Evolutionary conservation across 2,113 vertebrate species (phyloP), one percentile per base, ranked within the genome.

Genomic region (Ramphastos sulfuratus): DNA sequence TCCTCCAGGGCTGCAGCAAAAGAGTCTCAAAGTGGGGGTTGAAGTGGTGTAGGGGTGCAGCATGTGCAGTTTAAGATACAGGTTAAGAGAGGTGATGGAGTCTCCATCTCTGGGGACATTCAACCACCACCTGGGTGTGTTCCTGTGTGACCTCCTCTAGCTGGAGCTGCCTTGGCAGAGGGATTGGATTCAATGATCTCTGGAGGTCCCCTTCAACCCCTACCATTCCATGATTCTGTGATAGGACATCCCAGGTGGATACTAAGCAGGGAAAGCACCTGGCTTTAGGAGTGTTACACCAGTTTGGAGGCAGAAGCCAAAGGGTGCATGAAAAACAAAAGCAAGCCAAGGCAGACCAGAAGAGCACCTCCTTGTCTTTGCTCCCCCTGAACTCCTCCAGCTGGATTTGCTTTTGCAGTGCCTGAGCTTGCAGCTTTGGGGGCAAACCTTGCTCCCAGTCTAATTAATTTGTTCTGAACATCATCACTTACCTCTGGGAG

Each of bases 1-100:
- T 48, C 87, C 96, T 91, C 95, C 88, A 50, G 88, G 91, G 95
- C 55, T 63, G 82, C 78, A 84, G 78, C 71, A 76, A 80, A 96
- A 7, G 55, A 78, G 87, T 48, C 67, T 90, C 5, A 7, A 85
- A 58, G 55, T 52, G 92, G 90, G 77, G 23, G 1, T 10, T 71
- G 27, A 33, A 28, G 18, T 0, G 5, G 4, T 4, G 27, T 52
- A 16, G 20, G n/a, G 69, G 15, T 8, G 15, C 77, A 44, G 44
- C 66, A 27, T 71, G 37, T 61, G 58, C 50, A 79, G 61, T 92
- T 94, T 70, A 82, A 84, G 54, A 12, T 15, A 20, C 0, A 42
- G 76, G 23, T 52, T 52, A 52, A 25, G 23, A 52, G 50, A 52
- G 50, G 23, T 13, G 23, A 19, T 52, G 23, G 50, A 52, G 50